A percentile compares a stretch with the other conserved stretches of the same genome.
Evolutionary conservation across 2,888 invertebrate species (phyloP).

Genomic region (Lypha dubia): DNA sequence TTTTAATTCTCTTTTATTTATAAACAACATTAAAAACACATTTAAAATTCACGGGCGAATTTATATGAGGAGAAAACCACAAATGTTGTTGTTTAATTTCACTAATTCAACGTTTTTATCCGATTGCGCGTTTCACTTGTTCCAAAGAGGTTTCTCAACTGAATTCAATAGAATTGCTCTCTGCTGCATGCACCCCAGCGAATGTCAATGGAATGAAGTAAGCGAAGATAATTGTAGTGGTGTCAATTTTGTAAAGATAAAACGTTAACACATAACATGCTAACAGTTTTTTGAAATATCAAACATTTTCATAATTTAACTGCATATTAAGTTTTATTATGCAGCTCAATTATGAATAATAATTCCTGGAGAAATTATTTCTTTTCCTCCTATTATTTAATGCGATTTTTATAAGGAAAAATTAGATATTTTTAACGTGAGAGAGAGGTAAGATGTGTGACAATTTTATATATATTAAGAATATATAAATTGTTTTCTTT

Average conservation of each 20-base stretch:
- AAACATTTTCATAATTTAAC: too few species aligned
- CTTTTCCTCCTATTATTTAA: too few species aligned
- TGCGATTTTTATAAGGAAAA: too few species aligned
- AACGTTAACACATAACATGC: not conserved
- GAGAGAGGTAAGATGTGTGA: too few species aligned
- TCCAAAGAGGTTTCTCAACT: constrained; percentile 73
- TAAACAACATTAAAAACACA: constrained; percentile 1
- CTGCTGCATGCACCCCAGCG: constrained; percentile 44
- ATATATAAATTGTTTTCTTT: too few species aligned
- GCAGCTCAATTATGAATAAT: too few species aligned
- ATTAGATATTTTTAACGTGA: too few species aligned
- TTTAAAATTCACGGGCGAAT: not conserved
- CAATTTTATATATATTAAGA: too few species aligned
- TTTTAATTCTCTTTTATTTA: constrained; percentile 9
- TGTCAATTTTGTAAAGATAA: constrained; percentile 20
- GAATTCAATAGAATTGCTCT: constrained; percentile 70
- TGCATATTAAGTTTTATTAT: too few species aligned
- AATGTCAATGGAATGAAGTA: constrained; percentile 69
- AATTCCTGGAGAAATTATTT: too few species aligned
- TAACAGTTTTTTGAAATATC: too few species aligned
- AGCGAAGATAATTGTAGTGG: constrained; percentile 1
- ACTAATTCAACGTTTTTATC: constrained; percentile 31
- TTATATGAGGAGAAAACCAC: constrained; percentile 2
- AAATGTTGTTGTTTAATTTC: not conserved
- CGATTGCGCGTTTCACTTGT: constrained; percentile 58